A percentile compares a stretch with the other conserved stretches of the same genome.
phyloP scores from a whole-genome alignment of 2,797 vertebrate genomes.

The Craterocephalus amniculus region DNA sequence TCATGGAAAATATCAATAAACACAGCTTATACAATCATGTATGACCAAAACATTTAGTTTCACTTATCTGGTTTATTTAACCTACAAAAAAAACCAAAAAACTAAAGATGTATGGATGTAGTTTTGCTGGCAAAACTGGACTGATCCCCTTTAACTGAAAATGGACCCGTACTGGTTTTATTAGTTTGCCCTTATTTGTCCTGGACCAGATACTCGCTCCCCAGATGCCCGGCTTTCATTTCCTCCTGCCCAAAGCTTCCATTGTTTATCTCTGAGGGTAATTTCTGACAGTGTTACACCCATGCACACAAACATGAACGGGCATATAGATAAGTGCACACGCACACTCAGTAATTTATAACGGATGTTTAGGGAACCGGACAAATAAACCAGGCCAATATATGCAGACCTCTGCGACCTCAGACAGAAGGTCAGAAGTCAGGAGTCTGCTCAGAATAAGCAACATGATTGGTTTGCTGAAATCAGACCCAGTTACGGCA shows the following conservation, averaged over 20 bases:
- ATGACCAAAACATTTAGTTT: neutral
- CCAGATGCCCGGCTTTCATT: conserved; percentile 1
- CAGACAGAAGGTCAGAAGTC: conserved; percentile 53
- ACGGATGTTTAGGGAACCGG: conserved; percentile 62
- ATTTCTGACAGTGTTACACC: conserved; percentile 43
- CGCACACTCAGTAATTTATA: conserved; percentile 22
- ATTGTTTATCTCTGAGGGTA: conserved; percentile 28
- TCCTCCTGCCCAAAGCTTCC: neutral
- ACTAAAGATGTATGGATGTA: neutral
- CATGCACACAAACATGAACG: conserved; percentile 21
- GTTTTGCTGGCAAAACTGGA: neutral
- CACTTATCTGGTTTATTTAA: neutral
- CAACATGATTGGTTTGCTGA: conserved; percentile 18
- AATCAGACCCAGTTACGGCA: conserved; percentile 13
- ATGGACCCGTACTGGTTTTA: neutral
- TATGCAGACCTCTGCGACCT: conserved; percentile 45
- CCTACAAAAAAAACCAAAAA: neutral
- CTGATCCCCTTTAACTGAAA: neutral
- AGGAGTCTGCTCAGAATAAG: conserved; percentile 52
- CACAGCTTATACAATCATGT: neutral
- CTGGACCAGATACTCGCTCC: neutral
- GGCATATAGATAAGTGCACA: conserved; percentile 1
- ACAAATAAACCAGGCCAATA: conserved; percentile 40
- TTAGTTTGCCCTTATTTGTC: neutral
- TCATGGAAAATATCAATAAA: neutral